Conservation (phyloP, 2,888 invertebrate genomes). For the Gasteruption jaculator region DNA sequence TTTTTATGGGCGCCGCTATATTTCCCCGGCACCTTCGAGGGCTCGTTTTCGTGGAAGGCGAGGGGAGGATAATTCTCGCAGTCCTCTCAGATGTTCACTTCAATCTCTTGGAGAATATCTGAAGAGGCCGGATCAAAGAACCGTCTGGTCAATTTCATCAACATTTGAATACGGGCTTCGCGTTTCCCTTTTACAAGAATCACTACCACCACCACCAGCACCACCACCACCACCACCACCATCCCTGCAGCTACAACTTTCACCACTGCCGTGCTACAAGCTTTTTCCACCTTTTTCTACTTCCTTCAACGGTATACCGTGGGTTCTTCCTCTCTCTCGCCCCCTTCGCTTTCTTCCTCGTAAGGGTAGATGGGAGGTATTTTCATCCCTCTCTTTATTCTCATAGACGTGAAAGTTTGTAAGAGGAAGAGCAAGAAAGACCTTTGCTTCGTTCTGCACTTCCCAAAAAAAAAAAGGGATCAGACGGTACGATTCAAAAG, state of each 20-base stretch:
- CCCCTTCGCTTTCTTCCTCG: constrained; percentile 31
- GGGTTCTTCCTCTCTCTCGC: constrained; percentile 24
- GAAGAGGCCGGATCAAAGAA: constrained; percentile 51
- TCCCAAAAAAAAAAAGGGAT: no score
- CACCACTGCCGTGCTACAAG: no score
- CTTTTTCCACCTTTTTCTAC: constrained; percentile 19
- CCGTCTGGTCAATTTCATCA: constrained; percentile 53
- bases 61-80: constrained; percentile 40
- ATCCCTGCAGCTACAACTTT: no score
- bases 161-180: constrained; percentile 48
- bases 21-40: background rate
- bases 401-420: no score
- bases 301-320: constrained; percentile 19
- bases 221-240: background rate
- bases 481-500: no score
- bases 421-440: no score
- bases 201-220: constrained; percentile 1
- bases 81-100: constrained; percentile 49
- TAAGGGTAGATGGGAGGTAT: no score
- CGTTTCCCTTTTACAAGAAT: constrained; percentile 3
- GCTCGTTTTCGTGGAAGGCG: constrained; percentile 1
- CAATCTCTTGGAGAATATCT: constrained; percentile 51
- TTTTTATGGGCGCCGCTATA: no score
- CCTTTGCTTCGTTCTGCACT: no score
- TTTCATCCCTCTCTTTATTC: constrained; percentile 20